phyloP scores from a whole-genome alignment of 2,113 vertebrate species.

The Chlorodrepanis virens region DNA sequence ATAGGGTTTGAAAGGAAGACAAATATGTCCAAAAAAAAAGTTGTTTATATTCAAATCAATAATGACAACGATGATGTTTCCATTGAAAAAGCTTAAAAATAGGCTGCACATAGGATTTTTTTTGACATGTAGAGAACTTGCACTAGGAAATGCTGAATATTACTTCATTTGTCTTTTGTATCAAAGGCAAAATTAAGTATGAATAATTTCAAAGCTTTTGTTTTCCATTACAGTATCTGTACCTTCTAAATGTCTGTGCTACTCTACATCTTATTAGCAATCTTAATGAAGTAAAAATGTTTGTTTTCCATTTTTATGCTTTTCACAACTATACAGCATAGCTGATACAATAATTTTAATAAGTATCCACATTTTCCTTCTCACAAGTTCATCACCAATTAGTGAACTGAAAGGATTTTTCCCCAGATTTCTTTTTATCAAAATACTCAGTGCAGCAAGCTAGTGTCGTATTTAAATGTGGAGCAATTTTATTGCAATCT shows the following conservation, averaged over 20 bases:
- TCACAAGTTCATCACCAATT: background rate
- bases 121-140: background rate
- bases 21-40: background rate
- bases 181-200: constrained; percentile 43
- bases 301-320: background rate
- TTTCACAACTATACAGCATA: background rate
- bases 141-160: background rate
- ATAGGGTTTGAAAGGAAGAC: background rate
- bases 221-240: background rate
- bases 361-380: background rate
- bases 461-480: constrained; percentile 73
- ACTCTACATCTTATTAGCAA: background rate
- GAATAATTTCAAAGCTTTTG: constrained; percentile 14
- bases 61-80: background rate
- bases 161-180: background rate
- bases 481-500: constrained; percentile 73
- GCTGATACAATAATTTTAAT: background rate
- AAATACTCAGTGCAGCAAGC: constrained; percentile 13
- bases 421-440: constrained; percentile 27
- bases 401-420: constrained; percentile 35
- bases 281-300: background rate
- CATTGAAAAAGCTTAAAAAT: background rate
- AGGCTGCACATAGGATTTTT: background rate
- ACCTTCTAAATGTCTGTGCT: background rate
- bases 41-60: background rate